Conservation (phyloP, 2,113 vertebrate genomes). For the Tricholaema leucomelas region DNA sequence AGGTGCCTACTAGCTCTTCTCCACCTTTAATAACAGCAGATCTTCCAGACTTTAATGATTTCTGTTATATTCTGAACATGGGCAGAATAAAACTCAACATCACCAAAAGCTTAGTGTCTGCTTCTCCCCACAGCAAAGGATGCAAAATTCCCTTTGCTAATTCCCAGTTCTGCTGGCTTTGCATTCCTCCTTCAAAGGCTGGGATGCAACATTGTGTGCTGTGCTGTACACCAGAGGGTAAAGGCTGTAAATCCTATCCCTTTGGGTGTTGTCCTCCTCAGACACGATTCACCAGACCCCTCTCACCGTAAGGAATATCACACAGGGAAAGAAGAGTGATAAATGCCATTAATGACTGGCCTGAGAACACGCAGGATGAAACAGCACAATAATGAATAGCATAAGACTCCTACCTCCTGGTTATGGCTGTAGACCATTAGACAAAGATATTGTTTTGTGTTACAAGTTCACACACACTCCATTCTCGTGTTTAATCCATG, state of each 20-base stretch:
- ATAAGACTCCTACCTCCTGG: not conserved
- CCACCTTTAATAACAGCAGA: not conserved
- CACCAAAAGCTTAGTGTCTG: not conserved
- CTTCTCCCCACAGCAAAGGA: not conserved
- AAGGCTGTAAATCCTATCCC: not conserved
- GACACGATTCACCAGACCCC: not conserved
- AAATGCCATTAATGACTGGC: conserved; percentile 11
- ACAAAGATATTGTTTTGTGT: not conserved
- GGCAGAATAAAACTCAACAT: not conserved
- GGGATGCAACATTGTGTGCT: not conserved
- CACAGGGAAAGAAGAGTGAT: not conserved
- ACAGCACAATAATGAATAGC: not conserved
- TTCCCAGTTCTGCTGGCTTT: not conserved
- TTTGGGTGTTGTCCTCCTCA: not conserved
- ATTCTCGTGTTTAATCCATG: not conserved
- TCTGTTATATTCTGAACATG: not conserved
- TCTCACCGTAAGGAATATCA: not conserved
- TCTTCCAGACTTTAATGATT: not conserved
- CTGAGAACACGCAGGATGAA: not conserved
- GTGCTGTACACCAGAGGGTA: not conserved
- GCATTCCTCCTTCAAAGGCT: not conserved
- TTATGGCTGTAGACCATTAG: not conserved
- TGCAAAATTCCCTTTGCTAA: not conserved
- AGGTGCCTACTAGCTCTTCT: not conserved
- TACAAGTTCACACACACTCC: not conserved